Conservation (phyloP, 1,140 invertebrate species). For the Gonioctena quinquepunctata region DNA sequence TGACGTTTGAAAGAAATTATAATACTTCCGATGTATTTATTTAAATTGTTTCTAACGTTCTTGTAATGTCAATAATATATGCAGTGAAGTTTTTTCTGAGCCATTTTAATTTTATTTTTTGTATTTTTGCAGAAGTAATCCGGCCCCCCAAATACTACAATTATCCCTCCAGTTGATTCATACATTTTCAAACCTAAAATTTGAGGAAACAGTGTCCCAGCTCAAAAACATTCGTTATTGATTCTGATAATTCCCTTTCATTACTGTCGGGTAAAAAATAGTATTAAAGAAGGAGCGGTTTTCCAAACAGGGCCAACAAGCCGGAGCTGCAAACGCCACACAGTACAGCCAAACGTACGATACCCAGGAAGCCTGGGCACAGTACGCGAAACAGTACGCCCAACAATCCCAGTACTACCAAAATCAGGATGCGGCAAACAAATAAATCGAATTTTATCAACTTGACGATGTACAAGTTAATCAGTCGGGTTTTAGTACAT, state of each 20-base stretch:
- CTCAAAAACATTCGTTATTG: background rate
- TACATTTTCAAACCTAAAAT: background rate
- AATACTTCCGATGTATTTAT: background rate
- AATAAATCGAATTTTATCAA: too few relatives aligned
- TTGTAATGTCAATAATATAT: background rate
- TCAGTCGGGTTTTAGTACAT: background rate
- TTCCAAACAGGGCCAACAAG: background rate
- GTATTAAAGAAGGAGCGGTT: background rate
- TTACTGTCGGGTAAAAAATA: background rate
- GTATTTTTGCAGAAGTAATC: conserved; percentile 16
- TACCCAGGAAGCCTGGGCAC: background rate
- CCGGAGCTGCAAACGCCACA: background rate
- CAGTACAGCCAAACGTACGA: background rate
- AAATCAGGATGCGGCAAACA: too few relatives aligned
- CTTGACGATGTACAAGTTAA: too few relatives aligned
- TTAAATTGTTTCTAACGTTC: background rate
- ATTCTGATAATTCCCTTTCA: background rate
- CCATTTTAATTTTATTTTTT: background rate
- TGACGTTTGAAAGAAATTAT: background rate
- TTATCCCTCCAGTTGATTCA: too few relatives aligned
- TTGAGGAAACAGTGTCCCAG: background rate
- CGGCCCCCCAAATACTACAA: background rate
- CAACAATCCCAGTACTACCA: too few relatives aligned
- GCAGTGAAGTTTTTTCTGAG: background rate
- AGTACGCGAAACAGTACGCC: background rate